Base-by-base conservation (phyloP, 2,797 vertebrate species). In the Nyctibius grandis region DNA sequence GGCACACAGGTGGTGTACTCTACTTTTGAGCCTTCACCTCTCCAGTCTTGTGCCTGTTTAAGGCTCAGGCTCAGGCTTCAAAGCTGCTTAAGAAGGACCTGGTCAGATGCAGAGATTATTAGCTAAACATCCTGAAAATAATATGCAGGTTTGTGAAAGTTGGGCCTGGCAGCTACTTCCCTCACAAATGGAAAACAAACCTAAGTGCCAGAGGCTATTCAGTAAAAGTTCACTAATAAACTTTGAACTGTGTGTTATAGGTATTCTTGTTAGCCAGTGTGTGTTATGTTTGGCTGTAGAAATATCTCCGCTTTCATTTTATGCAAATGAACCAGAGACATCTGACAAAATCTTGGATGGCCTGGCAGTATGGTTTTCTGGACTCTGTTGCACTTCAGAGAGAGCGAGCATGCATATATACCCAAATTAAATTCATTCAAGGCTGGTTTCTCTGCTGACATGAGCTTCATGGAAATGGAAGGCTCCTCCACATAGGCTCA, bases 231-330 rank as follows among this genome's bases (percentile, higher is more conserved):
- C 77, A 59, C 96, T 96, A 97, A 98, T 97, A 97, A 97, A 96
- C 88, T 91, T 93, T 72, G 94, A 96, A 95, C 94, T 86, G 91
- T 73, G 69, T 91, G 51, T 96, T 96, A 97, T 57, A 96, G 81
- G 85, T 91, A 54, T 56, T 92, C 86, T 89, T 88, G 85, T 93
- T 94, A 97, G 83, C 93, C 93, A 94, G 83, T 5, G 44, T 59
- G 82, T 96, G 86, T 97, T 97, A 95, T 92, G 77, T 51, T 98
- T 98, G 97, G 97, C 96, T 96, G 88, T 38, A 65, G 88, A 94
- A 92, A 92, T 72, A 89, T 74, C 84, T 91, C 65, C 91, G 36
- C 51, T 92, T 97, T 95, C 87, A 65, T 89, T 97, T 96, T 94
- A 97, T 96, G 93, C 95, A 97, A 97, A 97, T 95, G 92, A 96